A percentile compares a stretch with the other conserved stretches of the same genome.
These are phyloP conservation scores for Lampropteryx suffumata DNA, from an alignment of 2,888 invertebrate species.

Conservation along the genomic window DNA sequence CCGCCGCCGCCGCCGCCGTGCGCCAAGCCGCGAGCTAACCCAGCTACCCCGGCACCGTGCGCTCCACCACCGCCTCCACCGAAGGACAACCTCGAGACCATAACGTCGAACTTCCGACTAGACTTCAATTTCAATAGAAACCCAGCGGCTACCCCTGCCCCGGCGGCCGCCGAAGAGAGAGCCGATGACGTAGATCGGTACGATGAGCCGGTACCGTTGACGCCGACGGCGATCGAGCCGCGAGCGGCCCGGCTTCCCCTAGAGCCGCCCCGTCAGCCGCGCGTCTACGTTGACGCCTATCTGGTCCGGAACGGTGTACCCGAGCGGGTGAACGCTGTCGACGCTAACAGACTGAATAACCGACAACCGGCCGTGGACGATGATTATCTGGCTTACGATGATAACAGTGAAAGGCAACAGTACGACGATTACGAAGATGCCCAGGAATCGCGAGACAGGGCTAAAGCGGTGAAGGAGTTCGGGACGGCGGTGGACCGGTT, in stretches of 20 bases:
- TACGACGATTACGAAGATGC: slow-evolving; percentile 72
- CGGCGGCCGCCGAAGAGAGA: slow-evolving; percentile 36
- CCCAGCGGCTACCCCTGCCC: slow-evolving; percentile 46
- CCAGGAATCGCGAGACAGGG: slow-evolving; percentile 65
- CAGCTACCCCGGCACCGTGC: slow-evolving; percentile 62
- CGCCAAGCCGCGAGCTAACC: slow-evolving; percentile 63
- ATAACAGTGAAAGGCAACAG: slow-evolving; percentile 44
- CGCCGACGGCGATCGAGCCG: slow-evolving; percentile 53
- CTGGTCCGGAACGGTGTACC: slow-evolving; percentile 72
- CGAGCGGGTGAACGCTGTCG: slow-evolving; percentile 63
- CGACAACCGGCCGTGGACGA: slow-evolving; percentile 49
- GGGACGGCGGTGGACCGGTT: slow-evolving; percentile 70
- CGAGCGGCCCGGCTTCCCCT: slow-evolving; percentile 65
- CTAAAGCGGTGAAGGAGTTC: slow-evolving; percentile 62
- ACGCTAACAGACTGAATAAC: slow-evolving; percentile 52
- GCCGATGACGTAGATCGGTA: slow-evolving; percentile 13
- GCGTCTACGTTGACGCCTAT: slow-evolving; percentile 75
- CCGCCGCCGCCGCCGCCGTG: slow-evolving; percentile 63
- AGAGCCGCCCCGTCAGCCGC: slow-evolving; percentile 58
- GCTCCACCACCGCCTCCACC: slow-evolving; percentile 51
- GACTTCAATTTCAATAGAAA: slow-evolving; percentile 70
- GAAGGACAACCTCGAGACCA: slow-evolving; percentile 55
- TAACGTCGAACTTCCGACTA: slow-evolving; percentile 68
- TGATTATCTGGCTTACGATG: slow-evolving; percentile 63
- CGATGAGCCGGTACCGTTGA: slow-evolving; percentile 3